These are phyloP conservation scores for Vireo altiloquus DNA, from an alignment of 2,113 vertebrate species.

Conservation along the genomic window DNA sequence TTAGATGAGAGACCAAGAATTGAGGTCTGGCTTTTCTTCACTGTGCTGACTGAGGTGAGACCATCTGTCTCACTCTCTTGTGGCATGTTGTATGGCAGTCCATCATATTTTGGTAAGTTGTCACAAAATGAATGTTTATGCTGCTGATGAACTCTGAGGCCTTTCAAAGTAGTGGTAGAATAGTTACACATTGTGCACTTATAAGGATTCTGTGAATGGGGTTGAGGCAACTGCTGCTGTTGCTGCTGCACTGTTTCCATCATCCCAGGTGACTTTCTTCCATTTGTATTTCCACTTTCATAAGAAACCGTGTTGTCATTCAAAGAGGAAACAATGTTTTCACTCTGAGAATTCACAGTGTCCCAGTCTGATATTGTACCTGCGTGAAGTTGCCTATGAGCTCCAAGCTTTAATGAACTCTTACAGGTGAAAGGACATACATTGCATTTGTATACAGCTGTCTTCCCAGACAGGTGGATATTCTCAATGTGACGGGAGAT, in stretches of 20 bases:
- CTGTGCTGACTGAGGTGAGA: constrained; percentile 78
- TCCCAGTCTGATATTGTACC: constrained; percentile 81
- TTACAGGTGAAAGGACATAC: constrained; percentile 93
- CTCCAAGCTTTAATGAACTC: constrained; percentile 85
- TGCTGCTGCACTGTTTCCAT: constrained; percentile 67
- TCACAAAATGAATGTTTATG: constrained; percentile 95
- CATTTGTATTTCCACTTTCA: constrained; percentile 82
- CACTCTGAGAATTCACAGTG: constrained; percentile 81
- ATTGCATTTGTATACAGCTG: constrained; percentile 89
- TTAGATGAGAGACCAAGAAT: constrained; percentile 90
- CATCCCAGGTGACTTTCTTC: constrained; percentile 76
- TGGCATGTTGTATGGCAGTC: constrained; percentile 74
- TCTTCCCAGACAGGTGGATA: constrained; percentile 91
- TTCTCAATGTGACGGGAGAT: constrained; percentile 95
- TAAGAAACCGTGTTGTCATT: constrained; percentile 75
- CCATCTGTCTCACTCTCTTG: constrained; percentile 80
- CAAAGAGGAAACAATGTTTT: constrained; percentile 75
- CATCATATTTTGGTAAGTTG: constrained; percentile 83
- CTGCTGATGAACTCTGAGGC: constrained; percentile 93
- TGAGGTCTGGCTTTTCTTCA: constrained; percentile 93
- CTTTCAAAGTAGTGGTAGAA: constrained; percentile 90
- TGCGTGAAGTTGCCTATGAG: constrained; percentile 87
- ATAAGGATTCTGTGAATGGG: constrained; percentile 78
- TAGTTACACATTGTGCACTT: constrained; percentile 91
- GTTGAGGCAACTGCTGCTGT: constrained; percentile 39